Percentiles rank a stretch among this genome's conserved stretches.
phyloP scores from a whole-genome alignment of 2,113 vertebrate genomes.

The Phasianus colchicus region DNA sequence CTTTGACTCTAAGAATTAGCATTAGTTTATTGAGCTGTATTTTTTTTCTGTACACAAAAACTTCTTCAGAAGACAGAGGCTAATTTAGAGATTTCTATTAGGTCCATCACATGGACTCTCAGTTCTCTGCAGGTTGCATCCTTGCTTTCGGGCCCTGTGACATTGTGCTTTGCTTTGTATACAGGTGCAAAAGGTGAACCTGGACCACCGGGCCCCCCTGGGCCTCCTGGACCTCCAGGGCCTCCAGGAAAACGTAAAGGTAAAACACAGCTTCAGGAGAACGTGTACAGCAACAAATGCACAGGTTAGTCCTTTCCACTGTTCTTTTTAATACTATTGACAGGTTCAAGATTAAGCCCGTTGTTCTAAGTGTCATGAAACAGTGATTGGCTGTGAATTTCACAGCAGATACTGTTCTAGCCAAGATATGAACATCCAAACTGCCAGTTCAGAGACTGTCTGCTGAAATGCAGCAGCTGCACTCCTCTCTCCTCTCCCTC shows the following conservation, averaged over 20 bases:
- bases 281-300: conserved; percentile 46
- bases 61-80: background rate
- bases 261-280: conserved; percentile 75
- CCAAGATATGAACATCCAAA: background rate
- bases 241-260: conserved; percentile 80
- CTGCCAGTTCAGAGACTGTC: background rate
- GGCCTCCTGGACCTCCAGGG: conserved; percentile 77
- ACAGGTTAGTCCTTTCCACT: conserved; percentile 53
- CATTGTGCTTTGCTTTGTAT: background rate
- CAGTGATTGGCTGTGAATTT: background rate
- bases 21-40: background rate
- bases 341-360: background rate
- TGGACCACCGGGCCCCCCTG: conserved; percentile 76
- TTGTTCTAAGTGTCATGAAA: background rate
- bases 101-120: accelerated
- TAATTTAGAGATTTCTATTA: background rate
- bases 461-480: background rate
- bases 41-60: background rate
- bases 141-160: background rate
- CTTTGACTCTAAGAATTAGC: background rate
- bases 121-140: background rate
- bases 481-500: background rate
- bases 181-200: conserved; percentile 81
- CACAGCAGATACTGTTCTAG: background rate
- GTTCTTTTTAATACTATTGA: background rate